Evolutionary conservation across 1,140 invertebrate genomes (phyloP).

Genomic region (Diabrotica virgifera): DNA sequence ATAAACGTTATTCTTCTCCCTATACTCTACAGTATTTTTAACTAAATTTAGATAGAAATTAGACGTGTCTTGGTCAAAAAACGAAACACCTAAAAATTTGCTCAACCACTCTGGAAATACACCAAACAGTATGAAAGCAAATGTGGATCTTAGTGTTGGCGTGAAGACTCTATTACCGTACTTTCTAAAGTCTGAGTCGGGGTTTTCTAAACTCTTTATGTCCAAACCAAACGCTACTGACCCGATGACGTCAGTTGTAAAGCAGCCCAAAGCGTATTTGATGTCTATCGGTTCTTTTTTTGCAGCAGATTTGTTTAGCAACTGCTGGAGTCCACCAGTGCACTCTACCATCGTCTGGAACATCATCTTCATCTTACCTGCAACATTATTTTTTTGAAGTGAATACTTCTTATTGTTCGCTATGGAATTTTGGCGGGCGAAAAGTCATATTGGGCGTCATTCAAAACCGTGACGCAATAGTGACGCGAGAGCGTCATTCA

Average conservation of each 20-base stretch:
- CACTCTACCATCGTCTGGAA: conserved; percentile 50
- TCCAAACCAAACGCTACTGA: conserved; percentile 45
- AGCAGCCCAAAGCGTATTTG: conserved; percentile 37
- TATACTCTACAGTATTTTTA: conserved; percentile 4
- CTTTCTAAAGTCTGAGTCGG: conserved; percentile 46
- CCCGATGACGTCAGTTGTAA: conserved; percentile 43
- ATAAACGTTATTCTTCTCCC: conserved; percentile 3
- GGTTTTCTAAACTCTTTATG: conserved; percentile 36
- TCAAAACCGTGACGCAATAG: too few species aligned
- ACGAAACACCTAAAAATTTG: not conserved
- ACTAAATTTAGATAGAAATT: not conserved
- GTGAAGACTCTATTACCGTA: conserved; percentile 12
- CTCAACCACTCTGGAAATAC: not conserved
- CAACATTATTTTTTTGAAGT: not conserved
- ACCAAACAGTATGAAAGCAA: not conserved
- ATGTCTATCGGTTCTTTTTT: conserved; percentile 34
- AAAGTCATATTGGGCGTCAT: too few species aligned
- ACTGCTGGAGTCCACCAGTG: conserved; percentile 41
- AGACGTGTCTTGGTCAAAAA: not conserved
- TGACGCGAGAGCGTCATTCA: too few species aligned
- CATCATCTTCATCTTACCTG: conserved; percentile 58
- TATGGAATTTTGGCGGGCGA: too few species aligned
- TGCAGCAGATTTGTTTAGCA: conserved; percentile 32
- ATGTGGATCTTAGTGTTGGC: not conserved
- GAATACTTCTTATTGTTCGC: too few species aligned